phyloP scores from a whole-genome alignment of 2,888 invertebrate species.

The Caenorhabditis afra region DNA sequence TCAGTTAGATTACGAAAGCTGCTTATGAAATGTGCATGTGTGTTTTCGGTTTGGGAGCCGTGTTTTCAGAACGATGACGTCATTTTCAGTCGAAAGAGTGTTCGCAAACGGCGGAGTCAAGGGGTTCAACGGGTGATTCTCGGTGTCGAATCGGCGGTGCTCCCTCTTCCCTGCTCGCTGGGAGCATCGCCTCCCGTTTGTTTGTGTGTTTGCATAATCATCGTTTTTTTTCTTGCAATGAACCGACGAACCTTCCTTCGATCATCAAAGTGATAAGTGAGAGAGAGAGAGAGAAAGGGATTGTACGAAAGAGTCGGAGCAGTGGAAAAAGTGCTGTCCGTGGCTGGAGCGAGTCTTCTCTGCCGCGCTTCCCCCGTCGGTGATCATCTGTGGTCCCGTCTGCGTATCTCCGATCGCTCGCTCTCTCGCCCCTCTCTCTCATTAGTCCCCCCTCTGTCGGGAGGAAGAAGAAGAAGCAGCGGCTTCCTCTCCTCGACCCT shows the following conservation, averaged over 20 bases:
- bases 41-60: background rate
- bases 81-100: too few species aligned
- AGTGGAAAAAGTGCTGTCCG: constrained; percentile 48
- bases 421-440: constrained; percentile 25
- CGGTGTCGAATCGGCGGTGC: constrained; percentile 44
- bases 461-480: constrained; percentile 14
- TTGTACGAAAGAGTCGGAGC: constrained; percentile 24
- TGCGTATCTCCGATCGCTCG: constrained; percentile 6
- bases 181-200: constrained; percentile 28
- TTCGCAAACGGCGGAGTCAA: too few species aligned
- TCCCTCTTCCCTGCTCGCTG: background rate
- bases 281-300: constrained; percentile 5
- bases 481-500: constrained; percentile 16
- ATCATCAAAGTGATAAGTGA: constrained; percentile 84
- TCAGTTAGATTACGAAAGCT: constrained; percentile 23
- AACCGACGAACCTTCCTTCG: background rate
- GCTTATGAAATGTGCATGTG: constrained; percentile 31
- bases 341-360: constrained; percentile 1
- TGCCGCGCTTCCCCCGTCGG: background rate
- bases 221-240: constrained; percentile 29
- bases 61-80: background rate
- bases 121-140: constrained; percentile 31
- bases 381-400: constrained; percentile 50
- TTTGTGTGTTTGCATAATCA: constrained; percentile 54
- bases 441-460: constrained; percentile 47